A percentile compares a stretch with the other conserved stretches of the same genome.
These are phyloP conservation scores for Aphelinus certus DNA, from an alignment of 1,140 invertebrate species.

Conservation along the genomic window DNA sequence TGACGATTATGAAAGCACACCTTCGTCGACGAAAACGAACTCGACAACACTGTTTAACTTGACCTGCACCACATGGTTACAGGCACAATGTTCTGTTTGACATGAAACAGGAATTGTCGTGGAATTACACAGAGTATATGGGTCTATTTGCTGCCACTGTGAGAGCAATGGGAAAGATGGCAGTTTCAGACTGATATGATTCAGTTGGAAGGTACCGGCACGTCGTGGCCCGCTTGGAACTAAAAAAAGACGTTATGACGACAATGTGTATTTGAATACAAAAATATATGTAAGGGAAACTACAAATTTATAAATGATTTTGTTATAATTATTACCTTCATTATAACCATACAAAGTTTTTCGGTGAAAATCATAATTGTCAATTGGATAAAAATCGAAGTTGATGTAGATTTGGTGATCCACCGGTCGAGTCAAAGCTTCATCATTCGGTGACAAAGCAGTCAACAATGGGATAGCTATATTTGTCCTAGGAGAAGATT, in stretches of 20 bases:
- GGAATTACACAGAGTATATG: neutral
- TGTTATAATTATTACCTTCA: too few species aligned
- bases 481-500: neutral
- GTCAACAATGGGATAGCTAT: neutral
- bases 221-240: neutral
- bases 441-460: neutral
- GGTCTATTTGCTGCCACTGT: slow-evolving; percentile 30
- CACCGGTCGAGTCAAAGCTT: too few species aligned
- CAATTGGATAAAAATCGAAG: slow-evolving; percentile 80
- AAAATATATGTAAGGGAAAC: too few species aligned
- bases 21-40: slow-evolving; percentile 26
- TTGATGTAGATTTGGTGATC: too few species aligned
- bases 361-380: slow-evolving; percentile 82
- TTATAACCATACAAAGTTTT: slow-evolving; percentile 42
- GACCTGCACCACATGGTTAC: slow-evolving; percentile 5
- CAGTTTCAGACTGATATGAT: slow-evolving; percentile 44
- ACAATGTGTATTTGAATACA: too few species aligned
- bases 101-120: neutral
- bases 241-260: too few species aligned
- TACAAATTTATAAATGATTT: too few species aligned
- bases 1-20: neutral
- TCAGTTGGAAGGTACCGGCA: slow-evolving; percentile 43
- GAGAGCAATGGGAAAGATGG: slow-evolving; percentile 42
- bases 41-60: slow-evolving; percentile 14
- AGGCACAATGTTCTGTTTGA: slow-evolving; percentile 16